Conservation (phyloP, 1,140 invertebrate species). For the Arion vulgaris region DNA sequence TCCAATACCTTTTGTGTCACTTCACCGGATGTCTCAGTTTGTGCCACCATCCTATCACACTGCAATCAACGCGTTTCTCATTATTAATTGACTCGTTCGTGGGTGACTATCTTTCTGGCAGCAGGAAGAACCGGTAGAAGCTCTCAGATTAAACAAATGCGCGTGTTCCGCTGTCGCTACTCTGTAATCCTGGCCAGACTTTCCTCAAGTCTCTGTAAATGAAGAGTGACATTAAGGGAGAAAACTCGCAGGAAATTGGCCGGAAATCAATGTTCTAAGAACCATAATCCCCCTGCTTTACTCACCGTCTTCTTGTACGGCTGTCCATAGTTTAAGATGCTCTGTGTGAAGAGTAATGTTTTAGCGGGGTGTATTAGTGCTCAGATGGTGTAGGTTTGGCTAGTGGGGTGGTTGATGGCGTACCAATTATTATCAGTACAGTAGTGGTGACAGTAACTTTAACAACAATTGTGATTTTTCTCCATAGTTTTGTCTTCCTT, state of each 20-base stretch:
- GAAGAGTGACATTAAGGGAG: constrained; percentile 42
- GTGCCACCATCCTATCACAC: constrained; percentile 3
- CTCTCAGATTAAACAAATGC: constrained; percentile 40
- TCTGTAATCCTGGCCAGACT: constrained; percentile 35
- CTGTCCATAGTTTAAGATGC: not conserved
- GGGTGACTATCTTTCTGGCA: constrained; percentile 29
- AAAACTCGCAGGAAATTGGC: constrained; percentile 38
- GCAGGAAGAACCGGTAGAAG: constrained; percentile 30
- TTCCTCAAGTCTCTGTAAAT: constrained; percentile 30
- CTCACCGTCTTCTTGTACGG: constrained; percentile 28
- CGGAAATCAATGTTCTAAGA: constrained; percentile 41
- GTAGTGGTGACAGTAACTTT: not conserved
- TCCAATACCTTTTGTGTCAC: constrained; percentile 15
- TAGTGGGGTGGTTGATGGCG: not conserved
- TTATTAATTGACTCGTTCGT: constrained; percentile 35
- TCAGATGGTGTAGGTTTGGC: not conserved
- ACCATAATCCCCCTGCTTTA: constrained; percentile 39
- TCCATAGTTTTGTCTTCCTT: too few species aligned
- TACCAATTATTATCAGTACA: not conserved
- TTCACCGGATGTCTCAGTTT: constrained; percentile 20
- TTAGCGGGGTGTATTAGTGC: not conserved
- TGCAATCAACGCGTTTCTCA: constrained; percentile 33
- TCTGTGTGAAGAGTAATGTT: not conserved
- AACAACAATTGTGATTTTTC: not conserved
- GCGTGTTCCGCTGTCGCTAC: constrained; percentile 33